Percentiles rank a stretch among this genome's conserved stretches.
These are phyloP conservation scores for Echiichthys vipera DNA, from an alignment of 2,797 vertebrate genomes.

Conservation along the genomic window DNA sequence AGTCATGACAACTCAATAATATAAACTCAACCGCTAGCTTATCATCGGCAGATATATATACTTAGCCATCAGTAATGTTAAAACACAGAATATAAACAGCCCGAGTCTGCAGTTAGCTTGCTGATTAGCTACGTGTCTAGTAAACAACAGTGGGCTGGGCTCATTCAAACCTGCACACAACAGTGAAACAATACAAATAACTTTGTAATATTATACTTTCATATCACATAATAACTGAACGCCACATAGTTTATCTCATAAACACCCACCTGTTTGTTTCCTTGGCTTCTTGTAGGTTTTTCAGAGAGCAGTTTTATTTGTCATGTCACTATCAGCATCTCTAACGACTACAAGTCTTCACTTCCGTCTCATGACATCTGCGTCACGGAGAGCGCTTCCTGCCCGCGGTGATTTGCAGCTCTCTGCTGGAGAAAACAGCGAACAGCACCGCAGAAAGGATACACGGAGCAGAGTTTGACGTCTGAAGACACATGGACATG, in stretches of 20 bases:
- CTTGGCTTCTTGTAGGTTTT: slow-evolving; percentile 6
- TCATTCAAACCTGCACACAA: slow-evolving; percentile 26
- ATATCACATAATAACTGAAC: background rate
- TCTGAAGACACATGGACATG: no score
- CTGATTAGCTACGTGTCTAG: slow-evolving; percentile 38
- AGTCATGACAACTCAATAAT: slow-evolving; percentile 1
- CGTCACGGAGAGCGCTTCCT: slow-evolving; percentile 41
- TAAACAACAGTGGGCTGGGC: slow-evolving; percentile 35
- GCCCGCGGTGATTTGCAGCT: background rate
- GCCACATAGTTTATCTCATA: rapidly evolving
- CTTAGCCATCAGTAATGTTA: background rate
- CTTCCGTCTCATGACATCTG: slow-evolving; percentile 65
- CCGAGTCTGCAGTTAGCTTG: slow-evolving; percentile 22
- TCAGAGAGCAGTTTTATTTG: slow-evolving; percentile 56
- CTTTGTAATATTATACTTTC: no score
- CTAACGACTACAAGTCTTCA: slow-evolving; percentile 59
- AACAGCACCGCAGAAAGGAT: background rate
- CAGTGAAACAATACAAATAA: no score
- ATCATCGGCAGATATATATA: no score
- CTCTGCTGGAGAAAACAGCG: slow-evolving; percentile 30
- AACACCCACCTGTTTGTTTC: slow-evolving; percentile 33
- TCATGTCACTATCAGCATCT: slow-evolving; percentile 61
- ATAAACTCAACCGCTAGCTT: background rate
- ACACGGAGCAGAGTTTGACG: no score
- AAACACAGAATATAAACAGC: background rate